phyloP scores from a whole-genome alignment of 2,888 invertebrate species.

The Pecten maximus region DNA sequence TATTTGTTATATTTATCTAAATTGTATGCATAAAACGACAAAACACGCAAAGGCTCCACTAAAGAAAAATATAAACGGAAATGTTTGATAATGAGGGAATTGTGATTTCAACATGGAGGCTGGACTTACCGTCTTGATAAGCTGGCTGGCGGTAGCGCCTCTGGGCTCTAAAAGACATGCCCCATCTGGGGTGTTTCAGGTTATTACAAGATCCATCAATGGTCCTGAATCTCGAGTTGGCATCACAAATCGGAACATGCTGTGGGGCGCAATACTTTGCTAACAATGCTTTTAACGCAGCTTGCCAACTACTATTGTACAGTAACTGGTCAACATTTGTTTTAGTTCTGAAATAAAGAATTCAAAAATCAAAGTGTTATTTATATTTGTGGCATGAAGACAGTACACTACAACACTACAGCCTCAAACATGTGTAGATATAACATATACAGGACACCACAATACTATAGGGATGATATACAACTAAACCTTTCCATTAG shows the following conservation, averaged over 20 bases:
- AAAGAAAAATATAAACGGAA: too few relatives aligned
- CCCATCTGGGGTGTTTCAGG: background rate
- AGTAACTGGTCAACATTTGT: background rate
- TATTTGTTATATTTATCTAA: background rate
- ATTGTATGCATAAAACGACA: too few relatives aligned
- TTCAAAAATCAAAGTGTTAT: background rate
- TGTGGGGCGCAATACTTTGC: background rate
- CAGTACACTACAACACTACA: too few relatives aligned
- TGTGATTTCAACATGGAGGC: too few relatives aligned
- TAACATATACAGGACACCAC: too few relatives aligned
- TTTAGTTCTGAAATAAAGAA: background rate
- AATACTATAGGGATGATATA: too few relatives aligned
- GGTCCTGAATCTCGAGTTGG: background rate
- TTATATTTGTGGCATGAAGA: too few relatives aligned
- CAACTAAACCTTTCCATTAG: too few relatives aligned
- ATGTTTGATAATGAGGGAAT: too few relatives aligned
- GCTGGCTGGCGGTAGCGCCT: background rate
- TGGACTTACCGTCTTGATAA: background rate
- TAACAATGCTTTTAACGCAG: background rate
- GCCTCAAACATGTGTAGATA: too few relatives aligned
- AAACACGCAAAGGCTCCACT: too few relatives aligned
- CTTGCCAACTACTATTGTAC: background rate
- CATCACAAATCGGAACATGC: background rate
- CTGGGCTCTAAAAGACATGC: background rate
- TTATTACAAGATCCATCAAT: slow-evolving; percentile 2